phyloP scores from a whole-genome alignment of 2,797 vertebrate species.

The Acanthurus leucopareius region DNA sequence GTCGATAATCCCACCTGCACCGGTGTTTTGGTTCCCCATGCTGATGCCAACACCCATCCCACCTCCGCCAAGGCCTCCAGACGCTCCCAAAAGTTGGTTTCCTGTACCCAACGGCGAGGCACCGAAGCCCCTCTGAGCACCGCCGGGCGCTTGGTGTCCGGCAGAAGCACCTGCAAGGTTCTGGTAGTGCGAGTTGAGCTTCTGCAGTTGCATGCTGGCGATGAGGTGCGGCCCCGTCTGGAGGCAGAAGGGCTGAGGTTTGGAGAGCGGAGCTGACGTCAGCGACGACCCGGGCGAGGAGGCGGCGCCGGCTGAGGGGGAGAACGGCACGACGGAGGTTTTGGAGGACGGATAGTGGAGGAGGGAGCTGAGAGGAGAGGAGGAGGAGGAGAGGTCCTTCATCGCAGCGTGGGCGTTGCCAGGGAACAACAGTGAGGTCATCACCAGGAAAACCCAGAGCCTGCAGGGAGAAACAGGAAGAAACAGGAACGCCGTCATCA shows the following conservation, averaged over 20 bases:
- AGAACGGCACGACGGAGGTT: conserved; percentile 78
- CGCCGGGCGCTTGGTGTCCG: conserved; percentile 47
- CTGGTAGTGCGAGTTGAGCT: conserved; percentile 90
- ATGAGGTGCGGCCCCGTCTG: conserved; percentile 85
- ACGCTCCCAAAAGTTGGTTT: conserved; percentile 69
- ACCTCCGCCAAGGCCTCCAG: conserved; percentile 60
- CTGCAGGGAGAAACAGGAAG: conserved; percentile 43
- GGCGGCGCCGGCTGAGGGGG: conserved; percentile 62
- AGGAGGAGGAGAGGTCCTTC: conserved; percentile 84
- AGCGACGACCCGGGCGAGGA: conserved; percentile 59
- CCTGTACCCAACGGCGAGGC: conserved; percentile 56
- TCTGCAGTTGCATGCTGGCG: conserved; percentile 90
- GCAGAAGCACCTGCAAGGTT: conserved; percentile 64
- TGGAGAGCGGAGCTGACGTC: conserved; percentile 71
- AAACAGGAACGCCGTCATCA: conserved; percentile 29
- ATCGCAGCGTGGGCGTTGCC: conserved; percentile 73
- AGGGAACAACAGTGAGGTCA: conserved; percentile 84
- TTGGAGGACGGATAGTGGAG: conserved; percentile 84
- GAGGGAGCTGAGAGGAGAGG: conserved; percentile 80
- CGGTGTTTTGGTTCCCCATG: conserved; percentile 70
- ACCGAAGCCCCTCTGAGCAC: conserved; percentile 65
- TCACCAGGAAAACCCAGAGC: conserved; percentile 74
- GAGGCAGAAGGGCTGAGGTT: conserved; percentile 83
- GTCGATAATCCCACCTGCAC: conserved; percentile 81
- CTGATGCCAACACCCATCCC: conserved; percentile 59